phyloP scores from a whole-genome alignment of 64 coral and sea anemone genomes.

The Dendronephthya gigantea region DNA sequence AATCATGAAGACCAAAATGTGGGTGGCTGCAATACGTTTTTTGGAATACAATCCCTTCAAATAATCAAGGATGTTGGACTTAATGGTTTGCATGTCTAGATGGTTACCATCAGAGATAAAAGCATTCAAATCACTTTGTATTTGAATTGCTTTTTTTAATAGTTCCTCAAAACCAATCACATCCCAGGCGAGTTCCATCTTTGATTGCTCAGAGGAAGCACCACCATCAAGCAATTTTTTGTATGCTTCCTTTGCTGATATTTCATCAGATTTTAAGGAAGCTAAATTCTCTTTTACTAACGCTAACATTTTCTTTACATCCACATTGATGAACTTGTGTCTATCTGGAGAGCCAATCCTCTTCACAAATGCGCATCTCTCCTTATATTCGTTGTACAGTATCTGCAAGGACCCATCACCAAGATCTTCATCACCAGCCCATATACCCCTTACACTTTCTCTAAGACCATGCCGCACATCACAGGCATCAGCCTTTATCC shows the following conservation, averaged over 20 bases:
- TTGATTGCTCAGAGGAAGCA: background rate
- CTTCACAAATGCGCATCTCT: background rate
- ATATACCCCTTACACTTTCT: background rate
- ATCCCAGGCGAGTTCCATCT: slow-evolving; percentile 1
- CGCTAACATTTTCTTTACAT: background rate
- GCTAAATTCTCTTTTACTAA: background rate
- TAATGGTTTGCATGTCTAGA: background rate
- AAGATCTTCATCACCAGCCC: slow-evolving; percentile 1
- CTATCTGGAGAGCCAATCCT: background rate
- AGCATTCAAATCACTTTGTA: background rate
- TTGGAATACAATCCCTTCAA: background rate
- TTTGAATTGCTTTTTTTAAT: background rate
- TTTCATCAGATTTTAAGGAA: background rate
- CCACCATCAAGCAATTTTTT: background rate
- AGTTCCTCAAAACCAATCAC: slow-evolving; percentile 4
- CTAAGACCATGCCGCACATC: background rate
- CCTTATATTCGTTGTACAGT: background rate
- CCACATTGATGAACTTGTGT: background rate
- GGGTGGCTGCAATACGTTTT: background rate
- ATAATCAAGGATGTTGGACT: background rate
- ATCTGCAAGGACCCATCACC: background rate
- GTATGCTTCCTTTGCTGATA: background rate
- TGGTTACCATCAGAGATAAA: background rate
- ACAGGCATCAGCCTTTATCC: slow-evolving; percentile 4
- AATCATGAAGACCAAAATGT: background rate